Evolutionary conservation across 2,888 invertebrate species (phyloP), one percentile per base, ranked within the genome.

Genomic region (Tetragonisca angustula): DNA sequence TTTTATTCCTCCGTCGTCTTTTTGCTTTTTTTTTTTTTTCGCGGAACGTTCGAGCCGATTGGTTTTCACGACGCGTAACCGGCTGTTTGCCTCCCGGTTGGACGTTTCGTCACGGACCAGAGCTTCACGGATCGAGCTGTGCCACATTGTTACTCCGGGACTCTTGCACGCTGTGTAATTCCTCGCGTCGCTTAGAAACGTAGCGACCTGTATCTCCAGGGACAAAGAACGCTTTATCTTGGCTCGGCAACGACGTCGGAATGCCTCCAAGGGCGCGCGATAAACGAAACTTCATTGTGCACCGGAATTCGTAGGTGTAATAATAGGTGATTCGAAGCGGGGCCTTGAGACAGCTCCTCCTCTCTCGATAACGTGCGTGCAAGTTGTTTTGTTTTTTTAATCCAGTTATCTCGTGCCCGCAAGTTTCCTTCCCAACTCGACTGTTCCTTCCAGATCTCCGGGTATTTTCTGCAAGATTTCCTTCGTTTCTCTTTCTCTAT

Each of bases 41-140:
- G 24, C 3, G 61, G 24, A 61, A 61, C 24, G 36, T 52, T 50
- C 50, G 59, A 49, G 70, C 81, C 85, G 84, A 87, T 89, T 87
- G 87, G 85, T 89, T 88, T 78, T 59, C 87, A 71, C 82, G 81
- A 79, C 81, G 56, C n/a, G 79, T 87, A 88, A 89, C 84, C 73
- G 78, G 74, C 56, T 61, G 82, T 79, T 82, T 76, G 82, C 61
- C 74, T 71, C 73, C 54, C 77, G 83, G n/a, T n/a, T 36, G 87
- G 84, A 88, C 82, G 89, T 91, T 92, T 89, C 88, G 91, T 91
- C 89, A 90, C 90, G 90, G 89, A 84, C 84, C 81, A 81, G 86
- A 85, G 85, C 91, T 91, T 91, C 89, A 90, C 90, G 90, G 87
- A 87, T 86, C 84, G 77, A 27, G 78, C 88, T 89, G 43, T 87